phyloP scores from a whole-genome alignment of 2,888 invertebrate species.

The Caenorhabditis sp. region DNA sequence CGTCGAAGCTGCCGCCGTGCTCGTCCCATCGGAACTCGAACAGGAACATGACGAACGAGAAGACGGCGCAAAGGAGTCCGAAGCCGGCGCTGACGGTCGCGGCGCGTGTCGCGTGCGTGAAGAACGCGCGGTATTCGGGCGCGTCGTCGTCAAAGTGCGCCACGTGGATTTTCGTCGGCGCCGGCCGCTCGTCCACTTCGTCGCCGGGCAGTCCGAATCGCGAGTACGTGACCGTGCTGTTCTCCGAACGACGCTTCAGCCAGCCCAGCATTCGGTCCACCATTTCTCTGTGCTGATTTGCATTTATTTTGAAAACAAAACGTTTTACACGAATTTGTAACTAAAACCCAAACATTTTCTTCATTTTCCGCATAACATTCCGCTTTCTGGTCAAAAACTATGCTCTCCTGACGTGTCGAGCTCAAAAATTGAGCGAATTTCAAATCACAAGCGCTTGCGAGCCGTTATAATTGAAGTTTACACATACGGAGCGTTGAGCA shows the following conservation, averaged over 20 bases:
- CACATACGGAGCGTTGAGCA: no score
- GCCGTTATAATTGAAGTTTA: no score
- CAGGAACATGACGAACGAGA: slow-evolving; percentile 73
- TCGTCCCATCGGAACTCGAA: slow-evolving; percentile 78
- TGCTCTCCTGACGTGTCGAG: no score
- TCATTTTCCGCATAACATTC: no score
- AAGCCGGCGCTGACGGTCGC: slow-evolving; percentile 65
- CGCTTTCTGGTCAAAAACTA: no score
- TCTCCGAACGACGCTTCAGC: slow-evolving; percentile 72
- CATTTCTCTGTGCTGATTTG: slow-evolving; percentile 6
- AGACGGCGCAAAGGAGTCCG: slow-evolving; percentile 70
- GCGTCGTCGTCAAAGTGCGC: slow-evolving; percentile 74
- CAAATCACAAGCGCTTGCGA: no score
- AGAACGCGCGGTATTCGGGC: slow-evolving; percentile 65
- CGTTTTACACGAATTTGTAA: no score
- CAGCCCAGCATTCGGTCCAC: slow-evolving; percentile 62
- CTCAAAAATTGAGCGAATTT: no score
- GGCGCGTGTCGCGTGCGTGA: slow-evolving; percentile 71
- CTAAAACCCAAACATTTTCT: no score
- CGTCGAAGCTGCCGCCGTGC: slow-evolving; percentile 71
- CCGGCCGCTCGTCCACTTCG: slow-evolving; percentile 73
- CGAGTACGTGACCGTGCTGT: slow-evolving; percentile 72
- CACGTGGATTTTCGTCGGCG: slow-evolving; percentile 71
- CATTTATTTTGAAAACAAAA: no score
- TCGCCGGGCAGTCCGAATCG: slow-evolving; percentile 76